phyloP scores from a whole-genome alignment of 2,888 invertebrate species.

The Scaptomyza parva region DNA sequence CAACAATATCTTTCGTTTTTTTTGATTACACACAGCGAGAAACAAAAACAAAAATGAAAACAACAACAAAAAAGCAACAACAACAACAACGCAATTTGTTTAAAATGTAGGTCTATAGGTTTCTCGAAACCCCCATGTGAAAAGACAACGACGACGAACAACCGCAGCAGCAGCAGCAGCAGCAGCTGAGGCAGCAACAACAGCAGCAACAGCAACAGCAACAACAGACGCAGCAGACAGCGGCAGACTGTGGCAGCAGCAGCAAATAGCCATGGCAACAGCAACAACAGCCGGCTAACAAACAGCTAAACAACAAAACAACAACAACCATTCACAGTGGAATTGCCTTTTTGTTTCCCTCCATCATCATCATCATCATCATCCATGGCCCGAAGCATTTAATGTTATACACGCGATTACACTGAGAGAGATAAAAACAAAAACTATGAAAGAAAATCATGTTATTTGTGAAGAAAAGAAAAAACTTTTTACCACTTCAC shows the following conservation, averaged over 20 bases:
- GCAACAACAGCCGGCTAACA: slow-evolving; percentile 53
- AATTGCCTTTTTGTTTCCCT: slow-evolving; percentile 45
- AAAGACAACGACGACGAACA: slow-evolving; percentile 45
- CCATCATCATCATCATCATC: no score
- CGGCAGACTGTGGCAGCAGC: slow-evolving; percentile 20
- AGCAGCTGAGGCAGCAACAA: slow-evolving; percentile 17
- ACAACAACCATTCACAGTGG: slow-evolving; percentile 31
- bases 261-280: slow-evolving; percentile 17
- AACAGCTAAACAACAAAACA: slow-evolving; percentile 56
- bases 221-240: neutral
- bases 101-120: slow-evolving; percentile 84
- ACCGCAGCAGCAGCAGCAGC: slow-evolving; percentile 25
- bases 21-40: slow-evolving; percentile 57
- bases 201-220: slow-evolving; percentile 8
- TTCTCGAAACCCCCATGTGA: slow-evolving; percentile 80
- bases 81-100: slow-evolving; percentile 77
- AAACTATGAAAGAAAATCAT: no score
- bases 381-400: slow-evolving; percentile 50
- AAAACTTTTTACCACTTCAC: no score
- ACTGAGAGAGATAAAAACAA: slow-evolving; percentile 10
- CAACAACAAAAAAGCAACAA: slow-evolving; percentile 39
- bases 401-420: slow-evolving; percentile 65
- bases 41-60: slow-evolving; percentile 18
- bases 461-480: no score
- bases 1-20: slow-evolving; percentile 53